Evolutionary conservation across 2,113 vertebrate species (phyloP).

Genomic region (Illadopsis cleaveri): DNA sequence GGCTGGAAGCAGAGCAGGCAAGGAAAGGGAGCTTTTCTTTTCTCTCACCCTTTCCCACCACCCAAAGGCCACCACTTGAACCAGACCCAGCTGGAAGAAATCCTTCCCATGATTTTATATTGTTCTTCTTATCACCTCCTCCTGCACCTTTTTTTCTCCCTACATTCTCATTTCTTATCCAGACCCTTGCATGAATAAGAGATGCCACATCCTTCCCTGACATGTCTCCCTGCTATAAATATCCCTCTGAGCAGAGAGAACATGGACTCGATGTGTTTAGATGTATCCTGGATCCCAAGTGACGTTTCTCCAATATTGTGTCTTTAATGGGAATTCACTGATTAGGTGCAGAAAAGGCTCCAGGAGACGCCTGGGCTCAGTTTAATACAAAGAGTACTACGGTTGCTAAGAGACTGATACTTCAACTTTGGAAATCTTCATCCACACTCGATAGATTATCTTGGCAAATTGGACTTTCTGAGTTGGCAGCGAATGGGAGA

Average conservation of each 20-base stretch:
- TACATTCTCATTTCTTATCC: not conserved
- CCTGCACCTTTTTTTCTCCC: not conserved
- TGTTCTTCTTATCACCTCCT: not conserved
- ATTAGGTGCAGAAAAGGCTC: constrained; percentile 39
- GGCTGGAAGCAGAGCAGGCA: not conserved
- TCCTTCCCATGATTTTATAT: not conserved
- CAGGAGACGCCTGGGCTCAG: constrained; percentile 6
- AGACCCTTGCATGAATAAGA: constrained; percentile 14
- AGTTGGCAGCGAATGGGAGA: constrained; percentile 59
- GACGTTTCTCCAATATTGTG: not conserved
- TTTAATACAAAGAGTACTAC: constrained; percentile 62
- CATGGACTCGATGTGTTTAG: not conserved
- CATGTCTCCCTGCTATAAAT: constrained; percentile 43
- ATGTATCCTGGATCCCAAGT: not conserved
- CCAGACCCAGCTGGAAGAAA: not conserved
- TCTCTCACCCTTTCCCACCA: not conserved
- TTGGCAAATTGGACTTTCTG: constrained; percentile 58
- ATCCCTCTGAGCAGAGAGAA: not conserved
- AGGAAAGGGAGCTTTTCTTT: not conserved
- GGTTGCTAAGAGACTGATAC: constrained; percentile 71
- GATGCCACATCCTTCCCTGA: constrained; percentile 3
- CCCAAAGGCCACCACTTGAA: not conserved
- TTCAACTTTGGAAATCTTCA: constrained; percentile 66
- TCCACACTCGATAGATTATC: constrained; percentile 29
- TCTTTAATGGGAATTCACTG: constrained; percentile 29